Conservation (phyloP, 2,113 vertebrate species). For the Lutjanus erythropterus region DNA sequence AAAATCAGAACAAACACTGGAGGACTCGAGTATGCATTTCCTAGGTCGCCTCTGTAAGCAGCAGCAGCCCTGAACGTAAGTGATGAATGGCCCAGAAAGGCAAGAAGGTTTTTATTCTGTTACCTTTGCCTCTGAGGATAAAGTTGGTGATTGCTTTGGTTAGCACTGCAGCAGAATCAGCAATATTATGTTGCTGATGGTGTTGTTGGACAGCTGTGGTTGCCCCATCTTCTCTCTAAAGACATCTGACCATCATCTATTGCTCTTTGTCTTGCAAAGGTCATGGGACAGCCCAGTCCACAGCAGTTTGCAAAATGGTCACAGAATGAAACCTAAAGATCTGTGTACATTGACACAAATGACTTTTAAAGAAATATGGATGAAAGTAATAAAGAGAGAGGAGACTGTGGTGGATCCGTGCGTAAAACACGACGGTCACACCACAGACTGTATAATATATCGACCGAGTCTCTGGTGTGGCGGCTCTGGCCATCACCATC, state of each 20-base stretch:
- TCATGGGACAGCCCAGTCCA: not conserved
- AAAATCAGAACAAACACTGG: slow-evolving; percentile 4
- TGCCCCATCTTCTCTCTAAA: not conserved
- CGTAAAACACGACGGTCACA: no score
- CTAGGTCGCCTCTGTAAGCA: not conserved
- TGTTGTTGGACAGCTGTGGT: not conserved
- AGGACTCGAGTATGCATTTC: not conserved
- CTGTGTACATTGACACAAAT: no score
- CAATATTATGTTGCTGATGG: not conserved
- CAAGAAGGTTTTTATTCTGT: not conserved
- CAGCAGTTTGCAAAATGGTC: no score
- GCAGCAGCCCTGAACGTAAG: slow-evolving; percentile 6
- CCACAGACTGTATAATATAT: no score
- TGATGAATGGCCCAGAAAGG: slow-evolving; percentile 28
- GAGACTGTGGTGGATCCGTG: no score
- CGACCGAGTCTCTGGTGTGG: no score
- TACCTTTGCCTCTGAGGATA: not conserved
- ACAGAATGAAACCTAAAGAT: no score
- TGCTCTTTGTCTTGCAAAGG: not conserved
- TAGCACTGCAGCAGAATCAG: not conserved
- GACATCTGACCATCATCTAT: not conserved
- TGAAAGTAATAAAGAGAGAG: no score
- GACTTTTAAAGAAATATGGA: no score
- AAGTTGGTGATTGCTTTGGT: slow-evolving; percentile 13
- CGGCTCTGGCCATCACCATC: no score